Evolutionary conservation across 1,140 invertebrate species (phyloP).

Genomic region (Drosophila aff.): DNA sequence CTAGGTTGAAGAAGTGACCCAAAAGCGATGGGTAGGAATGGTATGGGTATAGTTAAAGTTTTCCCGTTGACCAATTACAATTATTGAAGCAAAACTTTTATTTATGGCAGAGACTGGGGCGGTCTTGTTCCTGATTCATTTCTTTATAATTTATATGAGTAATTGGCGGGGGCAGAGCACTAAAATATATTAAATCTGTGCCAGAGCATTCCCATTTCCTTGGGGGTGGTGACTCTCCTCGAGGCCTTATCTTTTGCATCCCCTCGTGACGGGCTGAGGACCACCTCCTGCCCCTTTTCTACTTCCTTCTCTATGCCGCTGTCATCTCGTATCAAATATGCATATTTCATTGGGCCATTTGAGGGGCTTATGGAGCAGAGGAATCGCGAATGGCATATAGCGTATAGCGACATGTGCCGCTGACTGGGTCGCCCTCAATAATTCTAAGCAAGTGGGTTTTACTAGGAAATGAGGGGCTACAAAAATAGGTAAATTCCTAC

Average conservation of each 20-base stretch:
- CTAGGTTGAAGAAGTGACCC: slow-evolving; percentile 59
- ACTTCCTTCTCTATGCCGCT: slow-evolving; percentile 26
- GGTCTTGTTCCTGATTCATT: slow-evolving; percentile 60
- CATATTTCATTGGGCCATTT: slow-evolving; percentile 77
- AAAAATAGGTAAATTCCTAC: neutral
- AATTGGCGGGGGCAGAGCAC: slow-evolving; percentile 56
- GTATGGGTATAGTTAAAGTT: slow-evolving; percentile 47
- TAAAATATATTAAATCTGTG: slow-evolving; percentile 72
- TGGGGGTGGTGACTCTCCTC: slow-evolving; percentile 18
- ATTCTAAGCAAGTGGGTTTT: slow-evolving; percentile 11
- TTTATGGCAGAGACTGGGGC: slow-evolving; percentile 49
- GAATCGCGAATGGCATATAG: slow-evolving; percentile 34
- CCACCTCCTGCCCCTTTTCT: neutral
- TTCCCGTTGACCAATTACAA: slow-evolving; percentile 67
- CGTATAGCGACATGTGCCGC: slow-evolving; percentile 50
- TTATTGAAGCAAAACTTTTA: slow-evolving; percentile 77
- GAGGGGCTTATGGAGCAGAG: slow-evolving; percentile 45
- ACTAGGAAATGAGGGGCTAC: no score
- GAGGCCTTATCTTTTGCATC: slow-evolving; percentile 4
- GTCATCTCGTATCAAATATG: slow-evolving; percentile 73
- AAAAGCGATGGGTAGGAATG: slow-evolving; percentile 45
- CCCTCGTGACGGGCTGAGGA: neutral
- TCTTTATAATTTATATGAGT: slow-evolving; percentile 80
- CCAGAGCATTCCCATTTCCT: slow-evolving; percentile 2
- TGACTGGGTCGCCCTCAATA: slow-evolving; percentile 44